Conservation (phyloP, 2,797 vertebrate genomes). For the Crypturellus tataupa region DNA sequence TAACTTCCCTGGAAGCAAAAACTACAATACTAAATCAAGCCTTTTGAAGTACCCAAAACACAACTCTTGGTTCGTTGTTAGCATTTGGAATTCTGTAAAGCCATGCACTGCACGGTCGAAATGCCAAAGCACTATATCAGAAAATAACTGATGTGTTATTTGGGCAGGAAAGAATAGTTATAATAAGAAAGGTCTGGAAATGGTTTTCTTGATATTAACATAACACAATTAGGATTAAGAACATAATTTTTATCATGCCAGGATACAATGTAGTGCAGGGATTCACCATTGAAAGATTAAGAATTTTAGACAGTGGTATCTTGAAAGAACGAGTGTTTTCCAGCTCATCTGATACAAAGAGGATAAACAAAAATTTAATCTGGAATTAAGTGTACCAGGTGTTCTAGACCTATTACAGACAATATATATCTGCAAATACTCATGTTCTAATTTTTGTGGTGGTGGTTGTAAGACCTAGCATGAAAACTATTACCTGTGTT, state of each 20-base stretch:
- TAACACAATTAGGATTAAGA: background rate
- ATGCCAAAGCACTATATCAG: background rate
- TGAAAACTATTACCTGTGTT: background rate
- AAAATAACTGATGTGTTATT: conserved; percentile 15
- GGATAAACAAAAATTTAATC: background rate
- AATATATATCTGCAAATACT: background rate
- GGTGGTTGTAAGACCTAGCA: background rate
- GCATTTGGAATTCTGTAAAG: background rate
- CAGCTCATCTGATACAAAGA: background rate
- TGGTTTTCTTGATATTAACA: background rate
- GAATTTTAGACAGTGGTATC: background rate
- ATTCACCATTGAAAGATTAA: background rate
- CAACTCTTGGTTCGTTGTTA: background rate
- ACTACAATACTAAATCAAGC: background rate
- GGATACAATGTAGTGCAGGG: background rate
- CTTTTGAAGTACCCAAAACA: background rate
- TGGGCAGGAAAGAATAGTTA: background rate
- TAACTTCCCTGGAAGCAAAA: background rate
- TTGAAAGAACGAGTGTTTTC: background rate
- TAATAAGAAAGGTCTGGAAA: background rate
- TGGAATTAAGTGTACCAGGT: background rate
- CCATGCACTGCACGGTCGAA: background rate
- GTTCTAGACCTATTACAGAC: background rate
- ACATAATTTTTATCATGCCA: background rate
- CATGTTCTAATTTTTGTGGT: background rate